These are phyloP conservation scores for Elegia similella DNA, from an alignment of 2,888 invertebrate species.

Conservation along the genomic window DNA sequence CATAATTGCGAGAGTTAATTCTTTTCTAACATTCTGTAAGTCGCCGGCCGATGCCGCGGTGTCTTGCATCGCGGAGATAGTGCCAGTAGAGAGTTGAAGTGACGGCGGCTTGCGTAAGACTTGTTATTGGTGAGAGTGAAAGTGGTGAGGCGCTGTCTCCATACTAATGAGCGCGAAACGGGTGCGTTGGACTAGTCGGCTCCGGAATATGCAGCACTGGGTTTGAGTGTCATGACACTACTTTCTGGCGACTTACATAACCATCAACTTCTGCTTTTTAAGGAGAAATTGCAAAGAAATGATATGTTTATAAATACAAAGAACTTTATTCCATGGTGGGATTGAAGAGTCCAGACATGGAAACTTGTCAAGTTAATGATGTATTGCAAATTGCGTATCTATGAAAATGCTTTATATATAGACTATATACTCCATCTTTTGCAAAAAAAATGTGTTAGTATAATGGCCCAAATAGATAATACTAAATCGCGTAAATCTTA, in stretches of 20 bases:
- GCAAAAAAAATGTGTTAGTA: no score
- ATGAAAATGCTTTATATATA: no score
- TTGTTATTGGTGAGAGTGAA: constrained; percentile 77
- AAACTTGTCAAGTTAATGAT: neutral
- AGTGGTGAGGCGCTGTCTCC: constrained; percentile 73
- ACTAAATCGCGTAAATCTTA: no score
- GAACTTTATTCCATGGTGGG: neutral
- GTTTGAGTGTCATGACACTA: constrained; percentile 67
- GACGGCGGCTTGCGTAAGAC: constrained; percentile 67
- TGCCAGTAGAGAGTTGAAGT: constrained; percentile 61
- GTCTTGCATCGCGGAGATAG: constrained; percentile 47
- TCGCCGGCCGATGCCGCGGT: constrained; percentile 16
- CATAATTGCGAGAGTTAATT: neutral
- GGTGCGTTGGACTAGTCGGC: constrained; percentile 54
- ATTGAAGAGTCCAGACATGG: neutral
- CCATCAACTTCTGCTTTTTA: constrained; percentile 53
- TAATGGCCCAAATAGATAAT: no score
- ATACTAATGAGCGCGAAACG: constrained; percentile 73
- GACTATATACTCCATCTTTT: no score
- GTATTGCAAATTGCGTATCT: no score
- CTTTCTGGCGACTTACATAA: constrained; percentile 63
- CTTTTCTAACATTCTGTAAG: neutral
- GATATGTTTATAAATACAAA: constrained; percentile 10
- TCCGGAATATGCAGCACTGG: constrained; percentile 59
- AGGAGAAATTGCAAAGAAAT: constrained; percentile 36